Percentiles rank a stretch among this genome's conserved stretches.
These are phyloP conservation scores for Andrena chrysosceles DNA, from an alignment of 2,888 invertebrate species.

Conservation along the genomic window DNA sequence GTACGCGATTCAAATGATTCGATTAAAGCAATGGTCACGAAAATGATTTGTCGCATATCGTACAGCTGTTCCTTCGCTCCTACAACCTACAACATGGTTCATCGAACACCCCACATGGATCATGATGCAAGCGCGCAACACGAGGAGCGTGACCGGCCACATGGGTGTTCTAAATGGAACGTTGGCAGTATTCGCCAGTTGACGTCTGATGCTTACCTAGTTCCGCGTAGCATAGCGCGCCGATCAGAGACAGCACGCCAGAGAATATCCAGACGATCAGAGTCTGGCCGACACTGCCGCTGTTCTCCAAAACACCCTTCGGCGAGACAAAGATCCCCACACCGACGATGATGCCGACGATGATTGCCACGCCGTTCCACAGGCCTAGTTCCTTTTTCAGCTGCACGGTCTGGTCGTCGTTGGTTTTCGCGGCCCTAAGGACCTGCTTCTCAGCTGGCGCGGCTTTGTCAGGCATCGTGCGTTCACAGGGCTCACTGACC, in stretches of 20 bases:
- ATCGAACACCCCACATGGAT: neutral
- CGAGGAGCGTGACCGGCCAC: neutral
- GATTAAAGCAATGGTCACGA: too few species aligned
- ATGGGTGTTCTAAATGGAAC: conserved; percentile 8
- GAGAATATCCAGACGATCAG: conserved; percentile 96
- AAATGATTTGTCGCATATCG: too few species aligned
- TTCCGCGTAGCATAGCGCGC: conserved; percentile 98
- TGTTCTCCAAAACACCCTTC: conserved; percentile 92
- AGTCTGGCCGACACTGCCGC: conserved; percentile 95
- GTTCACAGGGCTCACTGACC: neutral
- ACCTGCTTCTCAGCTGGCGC: conserved; percentile 74
- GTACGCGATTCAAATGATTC: too few species aligned
- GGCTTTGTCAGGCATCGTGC: conserved; percentile 77
- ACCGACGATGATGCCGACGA: conserved; percentile 97
- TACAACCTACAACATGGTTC: neutral
- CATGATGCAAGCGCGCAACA: too few species aligned
- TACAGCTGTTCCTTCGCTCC: too few species aligned
- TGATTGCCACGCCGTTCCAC: conserved; percentile 95
- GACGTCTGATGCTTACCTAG: conserved; percentile 88
- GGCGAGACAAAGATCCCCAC: conserved; percentile 98
- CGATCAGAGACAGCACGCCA: conserved; percentile 95
- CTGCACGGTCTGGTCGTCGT: conserved; percentile 86
- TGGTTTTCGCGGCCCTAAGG: conserved; percentile 11
- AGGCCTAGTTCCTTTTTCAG: conserved; percentile 95
- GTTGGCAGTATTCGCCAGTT: neutral